Conservation (phyloP, 1,140 invertebrate genomes). For the Polypedilum vanderplanki region DNA sequence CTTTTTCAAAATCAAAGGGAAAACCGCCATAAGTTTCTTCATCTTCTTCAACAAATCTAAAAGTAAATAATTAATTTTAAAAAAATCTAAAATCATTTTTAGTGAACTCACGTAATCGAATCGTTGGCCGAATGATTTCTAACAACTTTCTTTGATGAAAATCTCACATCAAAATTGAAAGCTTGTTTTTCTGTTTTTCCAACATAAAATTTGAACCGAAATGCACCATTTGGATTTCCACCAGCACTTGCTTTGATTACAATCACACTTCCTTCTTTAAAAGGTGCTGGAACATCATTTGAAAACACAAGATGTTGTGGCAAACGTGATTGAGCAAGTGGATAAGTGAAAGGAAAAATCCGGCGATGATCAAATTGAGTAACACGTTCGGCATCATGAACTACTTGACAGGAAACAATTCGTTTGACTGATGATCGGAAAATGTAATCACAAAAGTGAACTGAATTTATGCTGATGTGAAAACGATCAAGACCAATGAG, state of each 20-base stretch:
- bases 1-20: slow-evolving; percentile 14
- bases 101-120: neutral
- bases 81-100: neutral
- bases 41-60: neutral
- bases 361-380: slow-evolving; percentile 22
- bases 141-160: neutral
- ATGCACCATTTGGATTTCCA: slow-evolving; percentile 21
- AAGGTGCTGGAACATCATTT: neutral
- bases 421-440: slow-evolving; percentile 4
- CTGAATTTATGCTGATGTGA: slow-evolving; percentile 11
- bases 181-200: neutral
- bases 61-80: neutral
- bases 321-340: neutral
- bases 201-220: slow-evolving; percentile 12
- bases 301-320: neutral
- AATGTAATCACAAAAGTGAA: slow-evolving; percentile 26
- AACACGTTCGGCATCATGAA: neutral
- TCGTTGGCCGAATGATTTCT: neutral
- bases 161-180: slow-evolving; percentile 13
- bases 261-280: neutral
- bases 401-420: neutral
- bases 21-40: slow-evolving; percentile 14
- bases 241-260: neutral
- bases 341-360: slow-evolving; percentile 7
- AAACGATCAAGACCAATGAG: slow-evolving; percentile 19